A percentile compares a stretch with the other conserved stretches of the same genome.
Evolutionary conservation across 2,113 vertebrate species (phyloP).

Genomic region (Carettochelys insculpta): DNA sequence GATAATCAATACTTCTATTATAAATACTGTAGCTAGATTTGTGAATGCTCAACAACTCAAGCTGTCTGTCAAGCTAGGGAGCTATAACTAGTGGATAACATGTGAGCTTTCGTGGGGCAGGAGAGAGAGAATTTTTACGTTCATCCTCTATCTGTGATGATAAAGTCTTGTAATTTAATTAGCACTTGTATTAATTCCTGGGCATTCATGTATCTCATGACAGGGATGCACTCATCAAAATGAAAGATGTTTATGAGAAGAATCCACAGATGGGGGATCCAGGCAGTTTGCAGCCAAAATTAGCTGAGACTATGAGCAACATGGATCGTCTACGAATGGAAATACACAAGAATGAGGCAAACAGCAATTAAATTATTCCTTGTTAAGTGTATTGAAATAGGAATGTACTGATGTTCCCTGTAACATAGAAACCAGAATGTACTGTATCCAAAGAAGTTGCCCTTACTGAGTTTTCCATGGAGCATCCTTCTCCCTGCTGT

Average conservation of each 20-base stretch:
- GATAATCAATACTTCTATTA: not conserved
- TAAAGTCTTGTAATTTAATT: not conserved
- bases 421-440: not conserved
- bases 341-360: slow-evolving; percentile 97
- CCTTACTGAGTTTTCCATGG: not conserved
- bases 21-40: not conserved
- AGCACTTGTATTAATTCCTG: not conserved
- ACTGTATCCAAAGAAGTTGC: not conserved
- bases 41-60: not conserved
- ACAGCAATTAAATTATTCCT: slow-evolving; percentile 11
- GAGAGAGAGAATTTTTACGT: not conserved
- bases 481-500: not conserved
- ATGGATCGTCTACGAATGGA: slow-evolving; percentile 96
- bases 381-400: not conserved
- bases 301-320: slow-evolving; percentile 95
- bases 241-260: slow-evolving; percentile 99
- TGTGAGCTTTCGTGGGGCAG: not conserved
- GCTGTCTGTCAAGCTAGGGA: not conserved
- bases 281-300: slow-evolving; percentile 92
- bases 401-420: not conserved
- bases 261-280: slow-evolving; percentile 98
- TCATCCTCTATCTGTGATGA: not conserved
- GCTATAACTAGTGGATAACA: not conserved
- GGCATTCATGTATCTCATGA: not conserved
- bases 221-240: slow-evolving; percentile 98